These are phyloP conservation scores for Halichoerus grypus DNA, from an alignment of 2,113 vertebrate genomes.

Conservation along the genomic window DNA sequence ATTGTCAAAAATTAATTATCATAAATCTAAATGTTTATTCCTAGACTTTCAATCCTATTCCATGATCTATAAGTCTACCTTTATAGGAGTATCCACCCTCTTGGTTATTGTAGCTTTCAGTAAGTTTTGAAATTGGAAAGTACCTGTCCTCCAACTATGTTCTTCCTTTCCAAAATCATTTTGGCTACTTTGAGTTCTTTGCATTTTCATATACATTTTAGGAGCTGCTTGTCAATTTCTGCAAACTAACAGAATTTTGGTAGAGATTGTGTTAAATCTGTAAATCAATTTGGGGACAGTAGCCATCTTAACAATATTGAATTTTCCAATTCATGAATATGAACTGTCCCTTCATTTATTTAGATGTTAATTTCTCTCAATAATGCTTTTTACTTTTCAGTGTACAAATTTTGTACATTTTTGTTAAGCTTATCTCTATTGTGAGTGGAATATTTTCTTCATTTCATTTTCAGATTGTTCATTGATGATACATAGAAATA, in stretches of 20 bases:
- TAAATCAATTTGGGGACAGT: neutral
- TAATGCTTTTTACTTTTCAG: neutral
- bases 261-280: neutral
- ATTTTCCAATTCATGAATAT: neutral
- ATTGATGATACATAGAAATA: neutral
- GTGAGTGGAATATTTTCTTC: neutral
- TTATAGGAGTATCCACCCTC: neutral
- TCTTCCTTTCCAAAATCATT: neutral
- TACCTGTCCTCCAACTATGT: neutral
- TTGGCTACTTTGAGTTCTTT: neutral
- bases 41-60: neutral
- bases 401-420: neutral
- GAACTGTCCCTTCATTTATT: conserved; percentile 23
- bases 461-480: neutral
- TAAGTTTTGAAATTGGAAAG: neutral
- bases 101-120: neutral
- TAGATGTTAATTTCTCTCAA: conserved; percentile 18
- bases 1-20: conserved; percentile 28
- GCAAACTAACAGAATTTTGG: neutral
- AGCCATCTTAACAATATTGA: neutral
- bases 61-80: neutral
- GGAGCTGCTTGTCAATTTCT: neutral
- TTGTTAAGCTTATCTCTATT: conserved; percentile 28
- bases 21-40: conserved; percentile 11
- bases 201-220: neutral